A percentile compares a stretch with the other conserved stretches of the same genome.
Evolutionary conservation across 2,888 invertebrate species (phyloP).

Genomic region (Deroplatys truncata): DNA sequence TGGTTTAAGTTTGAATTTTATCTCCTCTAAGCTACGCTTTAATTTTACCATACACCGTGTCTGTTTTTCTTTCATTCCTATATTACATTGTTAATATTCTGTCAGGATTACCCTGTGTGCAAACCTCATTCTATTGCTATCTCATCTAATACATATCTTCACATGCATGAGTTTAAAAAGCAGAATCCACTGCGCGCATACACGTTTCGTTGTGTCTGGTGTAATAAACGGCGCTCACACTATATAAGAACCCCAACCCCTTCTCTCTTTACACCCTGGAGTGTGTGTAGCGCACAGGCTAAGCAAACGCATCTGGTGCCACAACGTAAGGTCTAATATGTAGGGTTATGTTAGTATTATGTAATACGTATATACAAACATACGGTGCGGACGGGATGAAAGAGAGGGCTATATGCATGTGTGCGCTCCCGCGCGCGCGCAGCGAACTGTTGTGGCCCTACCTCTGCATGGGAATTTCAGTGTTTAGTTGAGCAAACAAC

Average conservation of each 20-base stretch:
- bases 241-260: not conserved
- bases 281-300: not conserved
- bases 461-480: conserved; percentile 13
- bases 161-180: not conserved
- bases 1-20: no score
- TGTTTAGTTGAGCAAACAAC: conserved; percentile 14
- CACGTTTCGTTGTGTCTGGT: not conserved
- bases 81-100: not conserved
- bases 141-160: not conserved
- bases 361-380: conserved; percentile 1
- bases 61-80: not conserved
- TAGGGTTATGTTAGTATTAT: conserved; percentile 8
- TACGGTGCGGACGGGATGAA: not conserved
- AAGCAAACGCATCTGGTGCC: conserved; percentile 11
- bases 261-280: not conserved
- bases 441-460: not conserved
- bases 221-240: not conserved
- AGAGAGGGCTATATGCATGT: not conserved
- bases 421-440: not conserved
- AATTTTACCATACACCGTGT: not conserved
- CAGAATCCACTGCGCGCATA: not conserved
- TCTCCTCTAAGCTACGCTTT: not conserved
- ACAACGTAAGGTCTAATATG: conserved; percentile 1
- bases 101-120: not conserved
- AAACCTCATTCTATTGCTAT: not conserved